phyloP scores from a whole-genome alignment of 2,113 vertebrate species.

The Platysteira castanea region DNA sequence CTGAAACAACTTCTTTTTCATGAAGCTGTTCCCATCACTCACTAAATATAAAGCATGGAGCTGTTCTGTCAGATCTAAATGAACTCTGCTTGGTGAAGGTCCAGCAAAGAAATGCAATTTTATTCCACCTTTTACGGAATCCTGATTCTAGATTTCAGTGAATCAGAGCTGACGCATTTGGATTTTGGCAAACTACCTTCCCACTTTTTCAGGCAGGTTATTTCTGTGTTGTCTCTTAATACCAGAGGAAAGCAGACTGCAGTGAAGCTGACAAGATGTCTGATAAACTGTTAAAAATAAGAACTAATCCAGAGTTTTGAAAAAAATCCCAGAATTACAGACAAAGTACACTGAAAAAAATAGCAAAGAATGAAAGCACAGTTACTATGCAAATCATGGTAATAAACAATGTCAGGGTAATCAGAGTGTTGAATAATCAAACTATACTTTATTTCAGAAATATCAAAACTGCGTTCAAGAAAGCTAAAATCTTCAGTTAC shows the following conservation, averaged over 20 bases:
- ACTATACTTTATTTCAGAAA: constrained; percentile 74
- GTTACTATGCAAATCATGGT: not conserved
- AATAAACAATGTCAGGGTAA: constrained; percentile 1
- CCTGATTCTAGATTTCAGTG: not conserved
- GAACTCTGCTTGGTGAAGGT: not conserved
- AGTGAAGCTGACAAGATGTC: not conserved
- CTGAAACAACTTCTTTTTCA: not conserved
- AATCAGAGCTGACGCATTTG: not conserved
- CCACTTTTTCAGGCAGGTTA: not conserved
- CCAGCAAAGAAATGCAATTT: not conserved
- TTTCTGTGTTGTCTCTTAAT: not conserved
- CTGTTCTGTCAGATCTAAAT: not conserved
- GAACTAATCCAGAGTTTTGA: not conserved
- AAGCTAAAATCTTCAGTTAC: constrained; percentile 51
- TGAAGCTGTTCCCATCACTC: not conserved
- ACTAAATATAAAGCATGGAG: not conserved
- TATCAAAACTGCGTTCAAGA: constrained; percentile 42
- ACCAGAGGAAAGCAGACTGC: not conserved
- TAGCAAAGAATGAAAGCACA: not conserved
- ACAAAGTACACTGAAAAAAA: not conserved
- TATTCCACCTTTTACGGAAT: not conserved
- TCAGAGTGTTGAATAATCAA: constrained; percentile 46
- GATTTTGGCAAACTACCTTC: not conserved
- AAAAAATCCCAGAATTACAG: not conserved
- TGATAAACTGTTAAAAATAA: not conserved